Evolutionary conservation across 1,140 invertebrate species (phyloP), one percentile per base, ranked within the genome.

Genomic region (Drosophila kurseongensis): DNA sequence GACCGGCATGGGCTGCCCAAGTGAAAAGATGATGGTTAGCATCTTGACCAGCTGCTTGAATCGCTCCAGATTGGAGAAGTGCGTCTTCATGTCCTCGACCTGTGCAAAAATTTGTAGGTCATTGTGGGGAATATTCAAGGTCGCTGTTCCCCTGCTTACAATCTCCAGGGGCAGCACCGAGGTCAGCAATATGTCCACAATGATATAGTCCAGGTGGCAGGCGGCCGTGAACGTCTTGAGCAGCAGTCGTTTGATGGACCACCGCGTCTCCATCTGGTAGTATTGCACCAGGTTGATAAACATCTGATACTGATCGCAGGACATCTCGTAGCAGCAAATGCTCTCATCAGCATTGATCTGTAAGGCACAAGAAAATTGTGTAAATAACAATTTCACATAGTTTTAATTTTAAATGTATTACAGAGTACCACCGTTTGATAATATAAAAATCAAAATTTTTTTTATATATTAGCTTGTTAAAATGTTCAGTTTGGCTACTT

Each of bases 261-360:
- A 96, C 77, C 97, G 94, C 4, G 96, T 95, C 93, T 98, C 97
- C 97, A 98, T 98, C 93, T 98, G 97, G 93, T 98, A 98, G 94
- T 97, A 98, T 75, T 97, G 95, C 52, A 97, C 96, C 45, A 98
- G 92, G 72, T 95, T 95, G 38, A 94, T 95, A 9, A 97, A 95
- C 73, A 95, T 95, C 58, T 95, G 94, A 82, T 97, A 97, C 29
- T 95, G 94, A 92, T 97, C 95, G 74, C 94, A 94, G 69, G 95
- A 95, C 77, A 97, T 94, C 47, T 97, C 95, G 90, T 96, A 95
- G 78, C 95, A 95, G 32, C 96, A 96, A 54, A 97, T 96, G 90
- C 95, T 96, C 50, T 95, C 94, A 93, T 97, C 96, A 1, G 96
- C 96, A 93, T 97, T 97, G n/a, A 95, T 96, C 96, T 97, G 81